Base-by-base conservation (phyloP, 2,888 invertebrate genomes). In the Acanthoscelides obtectus region DNA sequence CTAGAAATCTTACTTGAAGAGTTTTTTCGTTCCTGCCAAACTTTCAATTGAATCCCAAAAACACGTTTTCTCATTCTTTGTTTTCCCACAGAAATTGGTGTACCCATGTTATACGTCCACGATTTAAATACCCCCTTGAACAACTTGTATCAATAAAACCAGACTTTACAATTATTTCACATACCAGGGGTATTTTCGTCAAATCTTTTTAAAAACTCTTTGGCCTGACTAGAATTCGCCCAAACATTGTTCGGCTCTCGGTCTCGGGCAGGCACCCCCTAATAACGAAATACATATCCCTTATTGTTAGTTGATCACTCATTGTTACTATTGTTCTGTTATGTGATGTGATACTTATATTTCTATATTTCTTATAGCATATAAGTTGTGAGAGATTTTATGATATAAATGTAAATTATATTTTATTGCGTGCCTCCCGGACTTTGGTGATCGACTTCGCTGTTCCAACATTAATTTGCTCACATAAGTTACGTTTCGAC, bases 291-390 rank as follows among this genome's bases (percentile, higher is more conserved):
- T 86, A 86, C 86, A 86, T 86, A 86, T 86, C 86, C 85, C 84
- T 84, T 85, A 85, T 86, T 86, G 86, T 86, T 86, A 86, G 84
- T 85, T 85, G 78, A 83, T 81, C 81, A 83, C 84, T 83, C 83
- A 83, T 85, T 86, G 84, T 85, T 85, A 83, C 83, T 84, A 85
- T 85, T 86, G 84, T 86, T 86, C 85, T 86, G 86, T 86, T 86
- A 83, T 83, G 83, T 84, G 83, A 84, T 85, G 84, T 84, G 84
- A 85, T 85, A 84, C 82, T 82, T 84, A 85, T 85, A 84, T 83
- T 84, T 84, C 82, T 82, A 81, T 80, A 79, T 80, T 85, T 84
- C 83, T 83, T 82, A 82, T 84, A 84, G 83, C 80, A 77, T 81
- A 84, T 84, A 83, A 84, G 84, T 84, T 84, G 80, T 82, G 81